A percentile compares a stretch with the other conserved stretches of the same genome.
Conservation (phyloP, 2,113 vertebrate species). For the Actenoides hombroni region DNA sequence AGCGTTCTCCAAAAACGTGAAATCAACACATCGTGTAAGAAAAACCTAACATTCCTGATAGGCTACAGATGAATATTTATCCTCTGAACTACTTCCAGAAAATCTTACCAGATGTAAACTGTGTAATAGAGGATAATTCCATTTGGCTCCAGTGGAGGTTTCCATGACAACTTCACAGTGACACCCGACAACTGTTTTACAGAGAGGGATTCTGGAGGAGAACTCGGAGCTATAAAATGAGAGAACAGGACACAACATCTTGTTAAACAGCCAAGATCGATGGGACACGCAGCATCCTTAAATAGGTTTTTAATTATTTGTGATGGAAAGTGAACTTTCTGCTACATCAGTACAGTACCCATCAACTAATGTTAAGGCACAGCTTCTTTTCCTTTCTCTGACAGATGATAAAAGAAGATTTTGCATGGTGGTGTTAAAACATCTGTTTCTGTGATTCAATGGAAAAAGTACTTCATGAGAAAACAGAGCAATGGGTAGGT, state of each 20-base stretch:
- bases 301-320: slow-evolving; percentile 16
- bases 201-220: slow-evolving; percentile 84
- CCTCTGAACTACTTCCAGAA: slow-evolving; percentile 76
- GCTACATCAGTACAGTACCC: background rate
- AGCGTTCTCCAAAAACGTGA: background rate
- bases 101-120: slow-evolving; percentile 91
- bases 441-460: slow-evolving; percentile 83
- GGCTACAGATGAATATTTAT: slow-evolving; percentile 71
- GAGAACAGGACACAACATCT: slow-evolving; percentile 23
- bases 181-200: slow-evolving; percentile 90
- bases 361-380: background rate
- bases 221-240: slow-evolving; percentile 86
- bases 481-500: slow-evolving; percentile 66
- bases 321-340: slow-evolving; percentile 37
- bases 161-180: slow-evolving; percentile 91
- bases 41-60: slow-evolving; percentile 68
- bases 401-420: slow-evolving; percentile 75
- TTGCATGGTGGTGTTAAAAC: slow-evolving; percentile 77
- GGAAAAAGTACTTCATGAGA: slow-evolving; percentile 80
- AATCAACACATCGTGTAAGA: slow-evolving; percentile 19
- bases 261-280: slow-evolving; percentile 38
- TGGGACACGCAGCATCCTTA: background rate
- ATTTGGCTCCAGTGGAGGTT: slow-evolving; percentile 88
- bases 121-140: slow-evolving; percentile 93
- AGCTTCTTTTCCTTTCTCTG: slow-evolving; percentile 69